Evolutionary conservation across 2,888 invertebrate genomes (phyloP).

Genomic region (Aphelenchoides bicaudatus): DNA sequence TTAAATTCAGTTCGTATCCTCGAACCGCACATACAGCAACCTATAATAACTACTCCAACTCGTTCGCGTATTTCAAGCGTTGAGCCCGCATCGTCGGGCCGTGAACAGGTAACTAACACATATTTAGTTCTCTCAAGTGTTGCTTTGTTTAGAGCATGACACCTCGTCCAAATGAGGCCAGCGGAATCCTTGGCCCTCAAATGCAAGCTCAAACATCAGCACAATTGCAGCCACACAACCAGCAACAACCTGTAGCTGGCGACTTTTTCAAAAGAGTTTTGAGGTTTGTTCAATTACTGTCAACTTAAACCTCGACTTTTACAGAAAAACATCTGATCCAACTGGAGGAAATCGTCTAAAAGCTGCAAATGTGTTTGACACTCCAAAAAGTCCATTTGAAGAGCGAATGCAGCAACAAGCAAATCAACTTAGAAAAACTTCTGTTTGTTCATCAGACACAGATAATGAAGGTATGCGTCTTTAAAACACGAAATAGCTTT

Average conservation of each 20-base stretch:
- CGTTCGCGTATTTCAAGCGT: slow-evolving; percentile 20
- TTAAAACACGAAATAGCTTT: no score
- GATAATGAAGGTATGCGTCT: slow-evolving; percentile 2
- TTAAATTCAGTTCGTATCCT: slow-evolving; percentile 1
- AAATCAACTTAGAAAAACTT: slow-evolving; percentile 28
- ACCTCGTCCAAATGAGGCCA: slow-evolving; percentile 13
- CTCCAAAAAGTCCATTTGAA: slow-evolving; percentile 58
- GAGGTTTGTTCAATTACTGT: neutral
- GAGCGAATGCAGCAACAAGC: slow-evolving; percentile 49
- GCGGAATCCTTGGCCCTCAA: neutral
- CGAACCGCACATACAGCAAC: slow-evolving; percentile 19
- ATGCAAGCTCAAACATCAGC: no score
- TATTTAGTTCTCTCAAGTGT: slow-evolving; percentile 4
- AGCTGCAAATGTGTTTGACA: slow-evolving; percentile 45
- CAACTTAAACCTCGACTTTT: neutral
- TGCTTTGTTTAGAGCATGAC: slow-evolving; percentile 6
- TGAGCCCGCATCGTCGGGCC: slow-evolving; percentile 20
- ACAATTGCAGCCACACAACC: neutral
- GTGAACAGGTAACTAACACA: no score
- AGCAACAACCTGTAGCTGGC: slow-evolving; percentile 12
- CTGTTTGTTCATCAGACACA: slow-evolving; percentile 13
- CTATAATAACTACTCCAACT: slow-evolving; percentile 21
- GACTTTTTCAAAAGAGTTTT: slow-evolving; percentile 5
- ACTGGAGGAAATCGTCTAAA: slow-evolving; percentile 14
- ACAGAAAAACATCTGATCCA: slow-evolving; percentile 19